A percentile compares a stretch with the other conserved stretches of the same genome.
These are phyloP conservation scores for Lymantria monacha DNA, from an alignment of 2,888 invertebrate species.

Conservation along the genomic window DNA sequence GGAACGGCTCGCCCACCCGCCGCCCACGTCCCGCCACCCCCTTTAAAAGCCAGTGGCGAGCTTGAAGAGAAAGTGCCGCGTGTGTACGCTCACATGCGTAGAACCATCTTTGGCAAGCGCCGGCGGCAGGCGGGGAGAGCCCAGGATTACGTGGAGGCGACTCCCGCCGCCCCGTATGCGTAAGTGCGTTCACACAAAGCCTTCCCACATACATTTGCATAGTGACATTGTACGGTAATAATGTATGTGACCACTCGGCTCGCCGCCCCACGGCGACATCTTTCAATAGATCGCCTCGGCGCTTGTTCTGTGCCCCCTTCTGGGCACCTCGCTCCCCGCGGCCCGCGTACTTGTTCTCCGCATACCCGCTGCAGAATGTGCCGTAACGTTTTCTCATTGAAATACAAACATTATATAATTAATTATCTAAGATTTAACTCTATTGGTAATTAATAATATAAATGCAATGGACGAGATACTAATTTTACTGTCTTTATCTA, in stretches of 20 bases:
- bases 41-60: conserved; percentile 83
- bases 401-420: conserved; percentile 38
- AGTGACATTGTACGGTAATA: conserved; percentile 81
- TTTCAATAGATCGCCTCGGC: conserved; percentile 69
- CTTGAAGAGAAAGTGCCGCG: conserved; percentile 84
- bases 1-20: conserved; percentile 64
- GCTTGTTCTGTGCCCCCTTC: conserved; percentile 38
- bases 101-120: conserved; percentile 73
- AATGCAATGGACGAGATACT: no score
- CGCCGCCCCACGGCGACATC: conserved; percentile 66
- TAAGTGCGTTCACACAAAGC: conserved; percentile 81
- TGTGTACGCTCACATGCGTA: conserved; percentile 80
- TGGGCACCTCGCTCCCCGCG: conserved; percentile 16
- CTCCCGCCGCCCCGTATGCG: conserved; percentile 71
- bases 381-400: conserved; percentile 55
- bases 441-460: neutral
- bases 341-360: conserved; percentile 14
- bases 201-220: conserved; percentile 81
- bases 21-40: conserved; percentile 66
- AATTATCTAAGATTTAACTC: conserved; percentile 26
- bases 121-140: conserved; percentile 57
- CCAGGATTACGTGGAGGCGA: conserved; percentile 75
- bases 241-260: conserved; percentile 79
- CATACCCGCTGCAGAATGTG: conserved; percentile 31
- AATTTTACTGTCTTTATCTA: no score